These are phyloP conservation scores for Drosophila serrata DNA, from an alignment of 1,140 invertebrate genomes.

Conservation along the genomic window DNA sequence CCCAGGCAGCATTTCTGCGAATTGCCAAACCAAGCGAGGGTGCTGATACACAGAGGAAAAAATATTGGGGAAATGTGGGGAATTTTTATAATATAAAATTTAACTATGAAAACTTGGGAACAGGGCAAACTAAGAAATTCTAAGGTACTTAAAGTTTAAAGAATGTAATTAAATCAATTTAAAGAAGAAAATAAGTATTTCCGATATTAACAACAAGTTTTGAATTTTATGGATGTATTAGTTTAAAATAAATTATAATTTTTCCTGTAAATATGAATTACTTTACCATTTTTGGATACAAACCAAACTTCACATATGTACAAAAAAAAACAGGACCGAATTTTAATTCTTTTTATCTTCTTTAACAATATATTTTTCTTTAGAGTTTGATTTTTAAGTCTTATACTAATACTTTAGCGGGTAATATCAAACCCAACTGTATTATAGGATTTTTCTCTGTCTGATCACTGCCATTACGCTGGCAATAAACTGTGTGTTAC, in stretches of 20 bases:
- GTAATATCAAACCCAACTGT: neutral
- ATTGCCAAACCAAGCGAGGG: slow-evolving; percentile 4
- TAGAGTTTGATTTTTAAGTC: neutral
- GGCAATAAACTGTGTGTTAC: slow-evolving; percentile 51
- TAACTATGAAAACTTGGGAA: too few species aligned
- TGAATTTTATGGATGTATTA: too few species aligned
- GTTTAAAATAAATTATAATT: too few species aligned
- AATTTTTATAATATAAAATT: too few species aligned
- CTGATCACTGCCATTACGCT: slow-evolving; percentile 8
- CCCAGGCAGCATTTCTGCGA: slow-evolving; percentile 36
- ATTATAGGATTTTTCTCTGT: neutral
- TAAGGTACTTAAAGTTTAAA: too few species aligned
- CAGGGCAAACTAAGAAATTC: too few species aligned
- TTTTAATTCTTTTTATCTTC: too few species aligned
- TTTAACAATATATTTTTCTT: neutral
- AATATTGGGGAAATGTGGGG: fast-evolving
- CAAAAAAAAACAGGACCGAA: neutral
- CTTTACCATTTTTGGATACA: neutral
- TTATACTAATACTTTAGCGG: neutral
- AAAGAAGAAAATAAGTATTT: too few species aligned
- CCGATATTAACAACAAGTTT: too few species aligned
- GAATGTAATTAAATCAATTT: too few species aligned
- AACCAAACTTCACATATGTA: neutral
- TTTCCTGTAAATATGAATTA: neutral
- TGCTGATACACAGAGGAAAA: neutral